Evolutionary conservation across 2,797 vertebrate genomes (phyloP), one percentile per base, ranked within the genome.

Genomic region (Miichthys miiuy): DNA sequence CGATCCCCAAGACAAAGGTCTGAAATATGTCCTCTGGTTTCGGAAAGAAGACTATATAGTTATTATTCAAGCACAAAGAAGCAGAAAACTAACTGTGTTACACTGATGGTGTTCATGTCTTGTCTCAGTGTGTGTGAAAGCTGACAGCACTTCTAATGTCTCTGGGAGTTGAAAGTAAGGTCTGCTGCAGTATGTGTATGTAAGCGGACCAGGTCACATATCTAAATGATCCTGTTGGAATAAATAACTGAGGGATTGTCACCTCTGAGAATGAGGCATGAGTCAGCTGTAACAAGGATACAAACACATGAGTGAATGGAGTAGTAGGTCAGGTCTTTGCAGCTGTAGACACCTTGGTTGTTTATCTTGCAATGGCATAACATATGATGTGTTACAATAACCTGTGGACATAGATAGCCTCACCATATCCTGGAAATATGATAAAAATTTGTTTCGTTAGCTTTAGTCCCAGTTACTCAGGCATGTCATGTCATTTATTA

Each of bases 171-270:
- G 38, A 73, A 71, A 74, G 77, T 58, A 1, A 51, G 18, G 58
- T 72, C 66, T 68, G 75, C 57, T 57, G 61, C 30, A 77, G n/a
- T 54, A 5, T 23, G 77, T 80, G 55, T 61, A 30, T 50, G 58
- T 13, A 30, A 73, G 50, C 5, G 5, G 48, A 30, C 71, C 74
- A 52, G 83, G 85, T 85, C 87, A 82, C 80, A 86, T 87, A 86
- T 87, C 80, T 65, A 42, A 82, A 52, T 89, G 83, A 92, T 86
- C 84, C 69, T 56, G 83, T 30, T 80, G 86, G 88, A 94, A 94
- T 86, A 89, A 92, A 92, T 92, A 92, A 88, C 91, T 56, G 80
- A 55, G 81, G 84, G 79, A 88, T 87, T 85, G 77, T 86, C 89
- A 89, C 88, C 82, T 84, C 76, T 84, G 50, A 78, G 70, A 75